Conservation (phyloP, 2,888 invertebrate genomes). For the Tupiocoris notatus region DNA sequence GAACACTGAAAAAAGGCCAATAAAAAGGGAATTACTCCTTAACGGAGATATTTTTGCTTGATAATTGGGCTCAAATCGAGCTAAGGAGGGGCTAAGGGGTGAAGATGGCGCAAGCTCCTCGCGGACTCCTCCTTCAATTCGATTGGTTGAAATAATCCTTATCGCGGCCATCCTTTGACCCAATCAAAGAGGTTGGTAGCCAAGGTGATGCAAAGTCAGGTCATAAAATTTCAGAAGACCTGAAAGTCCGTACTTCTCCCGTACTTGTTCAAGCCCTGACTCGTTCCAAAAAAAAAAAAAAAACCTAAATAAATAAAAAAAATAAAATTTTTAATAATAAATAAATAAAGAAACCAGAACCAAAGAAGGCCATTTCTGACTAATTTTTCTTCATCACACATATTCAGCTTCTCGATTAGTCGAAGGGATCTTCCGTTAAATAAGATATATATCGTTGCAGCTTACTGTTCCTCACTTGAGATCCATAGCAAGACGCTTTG, state of each 20-base stretch:
- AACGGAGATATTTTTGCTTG: not conserved
- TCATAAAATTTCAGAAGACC: not conserved
- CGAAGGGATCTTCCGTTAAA: too few species aligned
- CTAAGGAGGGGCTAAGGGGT: not conserved
- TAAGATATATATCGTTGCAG: too few species aligned
- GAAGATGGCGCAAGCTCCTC: slow-evolving; percentile 21
- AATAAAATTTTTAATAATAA: too few species aligned
- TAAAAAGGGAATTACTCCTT: too few species aligned
- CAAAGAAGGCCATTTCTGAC: too few species aligned
- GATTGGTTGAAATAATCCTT: slow-evolving; percentile 13
- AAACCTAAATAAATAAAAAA: too few species aligned
- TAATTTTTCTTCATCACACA: too few species aligned
- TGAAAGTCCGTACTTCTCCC: not conserved
- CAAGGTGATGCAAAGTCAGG: not conserved
- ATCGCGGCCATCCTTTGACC: slow-evolving; percentile 22
- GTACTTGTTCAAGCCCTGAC: not conserved
- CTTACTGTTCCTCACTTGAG: too few species aligned
- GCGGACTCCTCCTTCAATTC: not conserved
- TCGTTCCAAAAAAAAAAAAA: not conserved
- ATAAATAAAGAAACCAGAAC: too few species aligned
- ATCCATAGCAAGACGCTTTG: too few species aligned
- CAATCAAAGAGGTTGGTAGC: slow-evolving; percentile 9
- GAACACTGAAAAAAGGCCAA: too few species aligned
- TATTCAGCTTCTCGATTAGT: too few species aligned
- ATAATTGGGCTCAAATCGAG: not conserved